Base-by-base conservation (phyloP, 2,888 invertebrate species). In the Oscheius sp. region DNA sequence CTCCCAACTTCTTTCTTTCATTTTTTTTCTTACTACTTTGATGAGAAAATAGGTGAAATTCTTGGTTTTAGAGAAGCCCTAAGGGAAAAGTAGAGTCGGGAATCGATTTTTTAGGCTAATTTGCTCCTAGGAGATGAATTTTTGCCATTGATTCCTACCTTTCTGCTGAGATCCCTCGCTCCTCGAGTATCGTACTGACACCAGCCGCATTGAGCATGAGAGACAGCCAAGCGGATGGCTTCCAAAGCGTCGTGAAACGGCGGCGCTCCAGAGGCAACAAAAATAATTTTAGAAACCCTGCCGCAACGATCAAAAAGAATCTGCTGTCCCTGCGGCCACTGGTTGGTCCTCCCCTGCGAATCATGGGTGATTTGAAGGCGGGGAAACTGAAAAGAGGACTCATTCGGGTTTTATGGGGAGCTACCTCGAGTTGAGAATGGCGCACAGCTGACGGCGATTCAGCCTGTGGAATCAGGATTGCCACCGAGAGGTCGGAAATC, bases 251-350 rank as follows among this genome's bases (percentile, higher is more conserved):
- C 58, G 17, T 58, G 64, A 55, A 63, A 64, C 4, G 64, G 23
- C 20, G 66, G 52, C 12, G 34, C 45, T 27, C 45, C 48, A 0
- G 55, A n/a, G 42, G 50, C 39, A 3, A 52, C 34, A 25, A 50
- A 53, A 34, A 73, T 63, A 5, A 64, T 48, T 25, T 69, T 64
- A 2, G 73, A 69, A 20, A 75, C 39, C 15, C 75, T 71, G 27
- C 75, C 75, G 33, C 75, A 75, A 20, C 75, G 23, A 61, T 76
- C 76, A 31, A 73, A 37, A 15, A 76, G 48, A n/a, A 73, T 52
- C 1, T 65, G 67, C 31, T 74, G 73, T 31, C 72, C 70, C 39
- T 70, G 58, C 4, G 63, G 46, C 20, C 70, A 72, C 10, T 61
- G 58, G 10, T 42, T n/a, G 3, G 68, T 65, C 17, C n/a, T n/a